Evolutionary conservation across 2,888 invertebrate genomes (phyloP).

Genomic region (Synergus gifuensis): DNA sequence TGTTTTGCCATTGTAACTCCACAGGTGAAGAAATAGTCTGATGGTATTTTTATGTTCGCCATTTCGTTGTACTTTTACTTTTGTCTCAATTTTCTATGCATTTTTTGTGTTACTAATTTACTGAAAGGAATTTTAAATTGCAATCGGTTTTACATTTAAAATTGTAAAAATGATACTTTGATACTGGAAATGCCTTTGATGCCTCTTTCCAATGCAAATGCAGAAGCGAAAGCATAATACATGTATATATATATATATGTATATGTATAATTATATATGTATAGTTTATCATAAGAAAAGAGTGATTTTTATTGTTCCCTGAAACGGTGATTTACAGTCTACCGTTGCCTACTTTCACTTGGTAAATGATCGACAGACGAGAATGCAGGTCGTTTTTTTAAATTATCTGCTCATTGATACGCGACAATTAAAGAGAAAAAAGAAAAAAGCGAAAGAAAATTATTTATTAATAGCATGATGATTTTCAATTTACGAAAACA

Average conservation of each 20-base stretch:
- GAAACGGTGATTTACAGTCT: conserved; percentile 8
- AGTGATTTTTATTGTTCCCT: conserved; percentile 21
- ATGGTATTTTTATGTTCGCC: too few species aligned
- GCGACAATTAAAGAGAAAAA: background rate
- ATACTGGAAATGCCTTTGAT: too few species aligned
- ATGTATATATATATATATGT: too few species aligned
- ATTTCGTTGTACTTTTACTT: too few species aligned
- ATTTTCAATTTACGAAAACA: background rate
- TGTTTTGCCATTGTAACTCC: too few species aligned
- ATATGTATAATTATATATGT: background rate
- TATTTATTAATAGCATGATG: background rate
- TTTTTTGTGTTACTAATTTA: too few species aligned
- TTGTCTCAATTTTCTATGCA: too few species aligned
- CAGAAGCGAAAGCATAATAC: background rate
- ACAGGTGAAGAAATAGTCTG: too few species aligned
- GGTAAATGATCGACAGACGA: conserved; percentile 6
- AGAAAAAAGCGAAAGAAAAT: background rate
- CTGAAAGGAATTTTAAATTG: too few species aligned
- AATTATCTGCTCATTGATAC: background rate
- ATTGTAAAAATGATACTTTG: too few species aligned
- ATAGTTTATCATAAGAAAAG: background rate
- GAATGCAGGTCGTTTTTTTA: background rate
- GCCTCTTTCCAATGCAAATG: background rate
- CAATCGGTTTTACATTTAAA: too few species aligned
- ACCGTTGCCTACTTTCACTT: conserved; percentile 7